These are phyloP conservation scores for Clitarchus hookeri DNA, from an alignment of 2,888 invertebrate species.

Conservation along the genomic window DNA sequence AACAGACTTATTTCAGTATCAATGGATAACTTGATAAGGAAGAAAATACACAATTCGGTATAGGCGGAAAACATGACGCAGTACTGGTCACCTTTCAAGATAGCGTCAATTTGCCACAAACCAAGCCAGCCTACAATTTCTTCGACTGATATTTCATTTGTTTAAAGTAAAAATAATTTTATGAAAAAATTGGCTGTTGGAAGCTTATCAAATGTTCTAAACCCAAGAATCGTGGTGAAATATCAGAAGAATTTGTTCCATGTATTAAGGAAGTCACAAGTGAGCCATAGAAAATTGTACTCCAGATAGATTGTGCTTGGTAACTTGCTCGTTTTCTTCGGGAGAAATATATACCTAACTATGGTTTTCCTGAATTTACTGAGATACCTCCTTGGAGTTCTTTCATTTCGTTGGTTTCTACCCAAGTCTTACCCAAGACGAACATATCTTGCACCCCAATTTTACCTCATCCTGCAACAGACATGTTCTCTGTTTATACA, in stretches of 20 bases:
- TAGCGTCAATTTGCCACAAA: background rate
- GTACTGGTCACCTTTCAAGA: background rate
- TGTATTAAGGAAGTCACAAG: background rate
- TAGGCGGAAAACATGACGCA: background rate
- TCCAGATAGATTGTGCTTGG: background rate
- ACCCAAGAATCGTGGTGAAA: background rate
- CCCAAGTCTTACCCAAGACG: background rate
- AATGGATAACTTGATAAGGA: constrained; percentile 5
- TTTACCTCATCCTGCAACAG: constrained; percentile 2
- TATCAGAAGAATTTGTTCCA: background rate
- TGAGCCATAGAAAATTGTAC: background rate
- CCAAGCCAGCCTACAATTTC: background rate
- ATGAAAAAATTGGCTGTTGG: background rate
- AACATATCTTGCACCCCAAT: constrained; percentile 16
- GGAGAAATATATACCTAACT: background rate
- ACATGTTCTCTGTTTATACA: background rate
- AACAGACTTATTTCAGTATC: background rate
- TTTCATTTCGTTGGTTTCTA: background rate
- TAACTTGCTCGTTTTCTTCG: background rate
- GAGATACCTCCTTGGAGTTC: background rate
- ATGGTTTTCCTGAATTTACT: background rate
- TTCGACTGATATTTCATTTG: background rate
- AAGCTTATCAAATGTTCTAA: background rate
- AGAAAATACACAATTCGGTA: background rate
- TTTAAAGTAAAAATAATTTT: background rate